Base-by-base conservation (phyloP, 2,113 vertebrate species). In the Halcyon malimbica region DNA sequence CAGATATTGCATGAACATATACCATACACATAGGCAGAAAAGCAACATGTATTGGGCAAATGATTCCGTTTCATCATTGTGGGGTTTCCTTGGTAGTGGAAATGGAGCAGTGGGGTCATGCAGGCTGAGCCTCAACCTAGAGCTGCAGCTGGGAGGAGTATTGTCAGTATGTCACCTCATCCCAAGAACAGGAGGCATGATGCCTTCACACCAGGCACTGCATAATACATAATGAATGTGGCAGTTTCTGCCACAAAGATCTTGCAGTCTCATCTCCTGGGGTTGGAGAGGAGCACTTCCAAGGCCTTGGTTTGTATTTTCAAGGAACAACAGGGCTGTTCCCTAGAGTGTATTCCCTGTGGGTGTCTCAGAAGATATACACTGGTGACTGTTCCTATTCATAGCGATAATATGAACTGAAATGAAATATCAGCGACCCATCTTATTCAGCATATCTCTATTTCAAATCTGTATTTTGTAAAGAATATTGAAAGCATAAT, bases 401-500 rank as follows among this genome's bases (percentile, higher is more conserved):
- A 97, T 56, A 95, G 77, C 74, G 96, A 68, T 91, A 97, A 97
- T 79, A 77, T 83, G 95, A 96, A 94, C 24, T 95, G 94, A 91
- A 95, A 91, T 92, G 91, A 95, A 97, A 31, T 97, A 97, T 97
- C 95, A 21, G 92, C 11, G 2, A 74, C 90, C 93, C 94, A 97
- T 96, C 96, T 67, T 31, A 93, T 94, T 95, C 84, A 91, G 53
- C 94, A 92, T 96, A 96, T 97, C 97, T 94, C 39, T 25, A 82
- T 85, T 94, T 94, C 96, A 95, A 82, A 98, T 98, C 97, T 97
- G 64, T 87, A 65, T 90, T 98, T 97, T 95, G 89, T 97, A 96
- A 98, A 97, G 95, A 96, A 96, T 97, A 96, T 96, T 97, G 96
- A 60, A 74, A 94, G 57, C 56, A 79, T 96, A 92, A 95, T 90